Base-by-base conservation (phyloP, 2,113 vertebrate genomes). In the Tachysurus fulvidraco region DNA sequence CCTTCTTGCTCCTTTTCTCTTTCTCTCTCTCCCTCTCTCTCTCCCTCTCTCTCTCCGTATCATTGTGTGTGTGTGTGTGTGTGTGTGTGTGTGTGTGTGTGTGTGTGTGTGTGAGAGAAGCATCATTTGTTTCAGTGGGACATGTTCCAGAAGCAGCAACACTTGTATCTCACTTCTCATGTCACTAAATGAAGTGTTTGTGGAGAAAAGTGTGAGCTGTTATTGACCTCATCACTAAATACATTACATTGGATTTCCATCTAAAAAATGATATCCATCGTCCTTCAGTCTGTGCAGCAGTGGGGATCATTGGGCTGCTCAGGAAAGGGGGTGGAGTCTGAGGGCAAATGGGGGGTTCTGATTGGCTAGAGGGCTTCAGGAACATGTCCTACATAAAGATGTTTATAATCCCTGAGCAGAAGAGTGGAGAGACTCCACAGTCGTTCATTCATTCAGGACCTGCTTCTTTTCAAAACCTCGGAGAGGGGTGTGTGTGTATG, bases 21-120 rank as follows among this genome's bases (percentile, higher is more conserved):
- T 2, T 28, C 5, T n/a, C 10, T 13, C 11, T 13, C 2, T 13
- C n/a, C n/a, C 14, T n/a, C 12, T 4, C 25, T 28, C 6, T 1
- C 11, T 28, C 5, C 13, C 64, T 28, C 4, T 65, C 36, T 71
- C 30, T 41, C 54, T 86, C 55, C 60, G 74, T 60, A 36, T 10
- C 17, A 28, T 41, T 62, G 59, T 85, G 41, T 83, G 85, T 83
- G 67, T 87, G 67, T 54, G 57, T 13, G 36, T n/a, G 73, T 50
- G 25, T 30, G 73, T 52, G 84, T 62, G 74, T 30, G 21, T 79
- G 41, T 54, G 55, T 28, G 21, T 25, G 17, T 60, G 59, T 60
- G 59, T 60, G 59, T 60, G 4, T 60, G 10, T 59, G 19, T 17
- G 36, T 36, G 36, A 1, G 36, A 1, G 36, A 64, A 64, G 59